These are phyloP conservation scores for Falco rusticolus DNA, from an alignment of 2,797 vertebrate genomes.

Conservation along the genomic window DNA sequence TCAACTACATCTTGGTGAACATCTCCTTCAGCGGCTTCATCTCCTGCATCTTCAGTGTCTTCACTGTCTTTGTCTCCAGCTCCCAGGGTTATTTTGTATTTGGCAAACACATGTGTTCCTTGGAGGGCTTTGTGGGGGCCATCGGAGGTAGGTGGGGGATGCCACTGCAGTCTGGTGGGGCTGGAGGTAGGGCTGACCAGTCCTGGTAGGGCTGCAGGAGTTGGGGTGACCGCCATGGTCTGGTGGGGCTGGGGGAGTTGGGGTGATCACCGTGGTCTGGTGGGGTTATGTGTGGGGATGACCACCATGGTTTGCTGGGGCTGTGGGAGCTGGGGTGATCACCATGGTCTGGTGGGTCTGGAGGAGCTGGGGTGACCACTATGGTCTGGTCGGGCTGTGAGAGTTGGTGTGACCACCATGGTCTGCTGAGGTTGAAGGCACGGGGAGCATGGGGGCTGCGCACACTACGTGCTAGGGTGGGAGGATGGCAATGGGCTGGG, in stretches of 20 bases:
- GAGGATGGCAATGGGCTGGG: too few relatives aligned
- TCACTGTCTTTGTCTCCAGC: conserved; percentile 79
- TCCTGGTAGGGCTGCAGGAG: not conserved
- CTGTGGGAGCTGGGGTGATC: not conserved
- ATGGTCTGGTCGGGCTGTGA: too few relatives aligned
- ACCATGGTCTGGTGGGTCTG: not conserved
- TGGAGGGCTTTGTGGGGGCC: conserved; percentile 77
- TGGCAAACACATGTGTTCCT: conserved; percentile 70
- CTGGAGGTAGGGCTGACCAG: too few relatives aligned
- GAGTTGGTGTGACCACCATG: not conserved
- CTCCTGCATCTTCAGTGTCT: conserved; percentile 79
- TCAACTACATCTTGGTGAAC: conserved; percentile 88
- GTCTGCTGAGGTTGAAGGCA: not conserved
- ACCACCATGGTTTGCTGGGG: too few relatives aligned
- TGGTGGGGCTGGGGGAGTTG: not conserved
- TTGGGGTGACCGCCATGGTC: rapidly evolving
- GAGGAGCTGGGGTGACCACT: not conserved
- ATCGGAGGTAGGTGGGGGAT: conserved; percentile 62
- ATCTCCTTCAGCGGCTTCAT: conserved; percentile 80
- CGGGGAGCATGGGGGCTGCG: too few relatives aligned
- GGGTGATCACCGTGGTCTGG: not conserved
- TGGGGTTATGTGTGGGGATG: not conserved
- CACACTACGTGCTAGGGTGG: too few relatives aligned
- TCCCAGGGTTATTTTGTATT: conserved; percentile 81
- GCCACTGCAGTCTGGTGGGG: not conserved